phyloP scores from a whole-genome alignment of 2,113 vertebrate genomes.

The Coregonus clupeaformis region DNA sequence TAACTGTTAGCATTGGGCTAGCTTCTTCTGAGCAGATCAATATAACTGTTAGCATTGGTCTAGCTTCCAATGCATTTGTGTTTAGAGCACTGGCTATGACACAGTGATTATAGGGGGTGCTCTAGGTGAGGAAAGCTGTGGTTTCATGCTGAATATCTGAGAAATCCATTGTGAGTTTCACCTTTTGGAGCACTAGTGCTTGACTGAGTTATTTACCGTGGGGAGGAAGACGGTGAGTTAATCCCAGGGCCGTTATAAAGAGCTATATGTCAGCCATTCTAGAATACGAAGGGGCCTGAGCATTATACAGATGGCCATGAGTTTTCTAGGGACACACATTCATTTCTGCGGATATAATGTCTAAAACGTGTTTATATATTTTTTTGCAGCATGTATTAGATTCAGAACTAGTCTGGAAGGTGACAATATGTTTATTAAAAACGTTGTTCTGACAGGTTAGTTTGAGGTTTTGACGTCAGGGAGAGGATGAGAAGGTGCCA shows the following conservation, averaged over 20 bases:
- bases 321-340: not conserved
- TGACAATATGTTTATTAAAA: constrained; percentile 8
- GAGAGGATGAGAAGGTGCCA: constrained; percentile 19
- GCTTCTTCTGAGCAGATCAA: no score
- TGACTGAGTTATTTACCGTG: constrained; percentile 63
- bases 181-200: constrained; percentile 51
- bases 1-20: no score
- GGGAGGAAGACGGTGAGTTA: constrained; percentile 50
- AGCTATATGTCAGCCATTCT: constrained; percentile 45
- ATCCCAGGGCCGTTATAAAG: constrained; percentile 41
- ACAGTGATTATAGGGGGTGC: constrained; percentile 69
- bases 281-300: constrained; percentile 17
- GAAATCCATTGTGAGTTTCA: constrained; percentile 70
- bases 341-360: constrained; percentile 3
- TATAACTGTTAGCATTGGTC: no score
- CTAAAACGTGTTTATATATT: not conserved
- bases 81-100: constrained; percentile 58
- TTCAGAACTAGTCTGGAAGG: constrained; percentile 4
- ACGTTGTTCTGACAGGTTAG: not conserved
- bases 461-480: not conserved
- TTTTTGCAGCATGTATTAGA: not conserved
- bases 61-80: constrained; percentile 17
- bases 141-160: constrained; percentile 66
- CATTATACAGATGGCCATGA: not conserved
- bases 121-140: constrained; percentile 71